Evolutionary conservation across 2,888 invertebrate species (phyloP).

Genomic region (Xestia rhomboidea): DNA sequence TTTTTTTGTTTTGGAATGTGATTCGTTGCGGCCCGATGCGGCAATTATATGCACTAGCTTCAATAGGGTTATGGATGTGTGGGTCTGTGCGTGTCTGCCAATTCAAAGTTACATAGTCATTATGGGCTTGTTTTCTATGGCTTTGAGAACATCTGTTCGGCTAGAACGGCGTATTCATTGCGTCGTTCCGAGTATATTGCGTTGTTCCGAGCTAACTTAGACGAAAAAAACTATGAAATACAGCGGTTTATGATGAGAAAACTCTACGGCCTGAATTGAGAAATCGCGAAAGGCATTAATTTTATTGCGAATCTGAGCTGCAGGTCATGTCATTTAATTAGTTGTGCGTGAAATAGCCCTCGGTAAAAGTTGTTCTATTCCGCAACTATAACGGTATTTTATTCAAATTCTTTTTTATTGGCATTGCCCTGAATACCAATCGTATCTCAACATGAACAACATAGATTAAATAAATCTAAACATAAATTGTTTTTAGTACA

Average conservation of each 20-base stretch:
- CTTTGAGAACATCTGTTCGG: not conserved
- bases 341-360: not conserved
- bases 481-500: not conserved
- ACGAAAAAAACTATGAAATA: not conserved
- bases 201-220: not conserved
- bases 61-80: not conserved
- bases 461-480: not conserved
- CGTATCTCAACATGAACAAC: not conserved
- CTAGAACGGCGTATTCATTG: not conserved
- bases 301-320: conserved; percentile 7
- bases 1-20: not conserved
- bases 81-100: not conserved
- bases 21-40: not conserved
- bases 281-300: not conserved
- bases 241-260: too few species aligned
- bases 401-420: conserved; percentile 28
- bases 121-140: not conserved
- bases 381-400: conserved; percentile 19
- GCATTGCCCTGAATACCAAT: conserved; percentile 39
- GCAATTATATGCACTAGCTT: not conserved
- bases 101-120: not conserved
- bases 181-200: not conserved
- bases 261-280: not conserved
- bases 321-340: not conserved
- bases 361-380: not conserved